phyloP scores from a whole-genome alignment of 2,113 vertebrate species.

The Lynx canadensis region DNA sequence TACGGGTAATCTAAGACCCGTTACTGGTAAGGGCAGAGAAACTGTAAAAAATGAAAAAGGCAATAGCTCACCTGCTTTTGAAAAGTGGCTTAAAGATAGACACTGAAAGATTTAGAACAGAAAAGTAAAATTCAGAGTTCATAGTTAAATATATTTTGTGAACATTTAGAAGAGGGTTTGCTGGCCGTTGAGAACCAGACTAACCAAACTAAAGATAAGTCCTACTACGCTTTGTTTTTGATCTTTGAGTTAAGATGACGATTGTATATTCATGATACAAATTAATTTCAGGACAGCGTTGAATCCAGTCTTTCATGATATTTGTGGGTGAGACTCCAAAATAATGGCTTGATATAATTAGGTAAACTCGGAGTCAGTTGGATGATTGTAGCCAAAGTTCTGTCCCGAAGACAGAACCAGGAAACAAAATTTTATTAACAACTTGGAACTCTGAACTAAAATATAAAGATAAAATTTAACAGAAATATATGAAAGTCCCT shows the following conservation, averaged over 20 bases:
- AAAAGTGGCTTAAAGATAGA: background rate
- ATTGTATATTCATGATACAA: background rate
- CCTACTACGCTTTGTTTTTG: background rate
- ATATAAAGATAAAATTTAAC: background rate
- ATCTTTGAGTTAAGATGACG: background rate
- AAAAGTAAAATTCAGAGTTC: background rate
- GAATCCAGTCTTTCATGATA: background rate
- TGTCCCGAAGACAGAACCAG: background rate
- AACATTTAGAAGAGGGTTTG: background rate
- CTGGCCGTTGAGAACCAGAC: background rate
- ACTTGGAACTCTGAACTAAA: background rate
- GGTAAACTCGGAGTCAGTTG: background rate
- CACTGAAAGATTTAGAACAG: background rate
- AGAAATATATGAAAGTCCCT: background rate
- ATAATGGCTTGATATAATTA: background rate
- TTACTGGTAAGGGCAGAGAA: background rate
- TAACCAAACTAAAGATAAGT: background rate
- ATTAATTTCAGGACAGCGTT: constrained; percentile 23
- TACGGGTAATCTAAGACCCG: constrained; percentile 36
- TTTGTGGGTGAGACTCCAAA: background rate
- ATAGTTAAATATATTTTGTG: background rate
- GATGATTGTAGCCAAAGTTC: background rate
- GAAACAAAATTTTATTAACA: background rate
- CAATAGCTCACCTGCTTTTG: background rate
- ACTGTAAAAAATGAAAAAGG: constrained; percentile 17